A percentile compares a stretch with the other conserved stretches of the same genome.
These are phyloP conservation scores for Nomada ruficornis DNA, from an alignment of 2,888 invertebrate genomes.

Conservation along the genomic window DNA sequence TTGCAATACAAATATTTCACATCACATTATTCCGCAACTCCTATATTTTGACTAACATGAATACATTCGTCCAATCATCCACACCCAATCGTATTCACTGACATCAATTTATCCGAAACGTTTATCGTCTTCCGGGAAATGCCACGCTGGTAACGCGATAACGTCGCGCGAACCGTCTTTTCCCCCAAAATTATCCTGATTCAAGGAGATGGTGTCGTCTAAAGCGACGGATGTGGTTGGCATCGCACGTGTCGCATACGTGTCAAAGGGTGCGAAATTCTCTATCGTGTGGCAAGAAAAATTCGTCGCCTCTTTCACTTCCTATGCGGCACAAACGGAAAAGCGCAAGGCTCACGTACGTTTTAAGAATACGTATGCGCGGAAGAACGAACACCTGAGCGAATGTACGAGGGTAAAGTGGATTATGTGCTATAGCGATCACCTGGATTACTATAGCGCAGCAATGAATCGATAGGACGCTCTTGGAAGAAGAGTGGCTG, in stretches of 20 bases:
- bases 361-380: not conserved
- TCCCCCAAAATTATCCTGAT: conserved; percentile 34
- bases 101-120: conserved; percentile 10
- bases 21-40: not conserved
- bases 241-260: conserved; percentile 33
- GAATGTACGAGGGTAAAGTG: not conserved
- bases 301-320: conserved; percentile 6
- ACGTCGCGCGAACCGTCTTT: conserved; percentile 6
- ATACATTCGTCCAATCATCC: not conserved
- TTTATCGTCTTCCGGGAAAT: conserved; percentile 6
- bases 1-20: not conserved
- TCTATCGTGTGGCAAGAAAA: conserved; percentile 21
- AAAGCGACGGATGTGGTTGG: conserved; percentile 32
- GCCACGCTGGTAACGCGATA: conserved; percentile 21
- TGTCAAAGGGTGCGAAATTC: conserved; percentile 43
- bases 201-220: conserved; percentile 21
- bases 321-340: not conserved
- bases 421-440: conserved; percentile 8
- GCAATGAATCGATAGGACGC: not conserved
- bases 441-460: not conserved
- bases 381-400: not conserved
- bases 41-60: not conserved
- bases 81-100: not conserved
- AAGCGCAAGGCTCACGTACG: conserved; percentile 1
- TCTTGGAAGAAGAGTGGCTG: not conserved